Evolutionary conservation across 2,113 vertebrate genomes (phyloP).

Genomic region (Hippopotamus amphibius): DNA sequence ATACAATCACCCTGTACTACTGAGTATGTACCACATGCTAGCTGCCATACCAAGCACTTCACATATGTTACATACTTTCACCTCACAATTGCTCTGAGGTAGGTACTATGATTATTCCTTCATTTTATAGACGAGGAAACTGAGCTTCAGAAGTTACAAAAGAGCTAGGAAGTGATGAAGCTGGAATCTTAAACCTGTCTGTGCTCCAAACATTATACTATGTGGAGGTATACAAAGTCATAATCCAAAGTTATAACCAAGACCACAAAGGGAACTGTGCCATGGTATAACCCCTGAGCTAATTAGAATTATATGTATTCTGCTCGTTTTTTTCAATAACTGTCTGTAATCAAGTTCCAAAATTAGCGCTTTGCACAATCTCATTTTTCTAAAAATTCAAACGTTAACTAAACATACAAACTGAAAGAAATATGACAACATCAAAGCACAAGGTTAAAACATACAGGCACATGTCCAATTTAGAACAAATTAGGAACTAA

Average conservation of each 20-base stretch:
- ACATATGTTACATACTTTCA: not conserved
- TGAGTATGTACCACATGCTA: not conserved
- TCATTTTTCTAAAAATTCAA: conserved; percentile 43
- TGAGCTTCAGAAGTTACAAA: not conserved
- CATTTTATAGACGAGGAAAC: not conserved
- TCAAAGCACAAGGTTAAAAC: conserved; percentile 22
- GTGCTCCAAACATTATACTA: not conserved
- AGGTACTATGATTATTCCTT: not conserved
- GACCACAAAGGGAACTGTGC: not conserved
- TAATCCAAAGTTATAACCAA: not conserved
- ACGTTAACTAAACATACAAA: conserved; percentile 32
- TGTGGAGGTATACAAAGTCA: not conserved
- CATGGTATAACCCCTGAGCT: not conserved
- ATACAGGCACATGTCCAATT: conserved; percentile 15
- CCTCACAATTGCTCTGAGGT: not conserved
- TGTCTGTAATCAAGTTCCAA: conserved; percentile 21
- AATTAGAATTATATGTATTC: not conserved
- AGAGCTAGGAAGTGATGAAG: not conserved
- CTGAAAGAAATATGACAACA: not conserved
- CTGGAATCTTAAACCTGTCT: not conserved
- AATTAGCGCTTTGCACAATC: not conserved
- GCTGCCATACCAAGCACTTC: not conserved
- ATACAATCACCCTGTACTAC: not conserved
- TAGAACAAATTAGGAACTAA: conserved; percentile 55
- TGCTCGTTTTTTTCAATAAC: not conserved